phyloP scores from a whole-genome alignment of 23 tunicate genomes.

The Phallusia fumigata region DNA sequence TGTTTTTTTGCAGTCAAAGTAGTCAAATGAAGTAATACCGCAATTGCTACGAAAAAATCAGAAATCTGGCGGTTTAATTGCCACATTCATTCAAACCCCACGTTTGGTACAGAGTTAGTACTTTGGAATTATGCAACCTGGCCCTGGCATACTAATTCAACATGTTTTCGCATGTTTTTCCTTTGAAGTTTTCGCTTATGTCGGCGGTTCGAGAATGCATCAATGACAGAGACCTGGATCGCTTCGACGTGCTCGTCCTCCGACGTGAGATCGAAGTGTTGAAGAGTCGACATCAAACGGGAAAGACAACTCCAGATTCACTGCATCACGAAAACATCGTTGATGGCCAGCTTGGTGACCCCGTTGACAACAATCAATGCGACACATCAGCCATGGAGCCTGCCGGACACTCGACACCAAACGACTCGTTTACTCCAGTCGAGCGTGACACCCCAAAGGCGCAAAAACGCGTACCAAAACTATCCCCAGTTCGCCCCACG shows the following conservation, averaged over 20 bases:
- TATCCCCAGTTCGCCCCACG: conserved; percentile 35
- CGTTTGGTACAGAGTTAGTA: too few relatives aligned
- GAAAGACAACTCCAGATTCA: conserved; percentile 4
- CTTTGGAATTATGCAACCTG: too few relatives aligned
- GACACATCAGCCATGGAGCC: neutral
- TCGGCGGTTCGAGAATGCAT: conserved; percentile 52
- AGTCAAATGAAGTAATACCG: too few relatives aligned
- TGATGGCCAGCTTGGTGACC: neutral
- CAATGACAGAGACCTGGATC: conserved; percentile 44
- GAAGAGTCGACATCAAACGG: conserved; percentile 23
- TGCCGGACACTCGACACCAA: conserved; percentile 25
- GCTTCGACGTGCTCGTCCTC: conserved; percentile 63
- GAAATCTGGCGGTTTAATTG: too few relatives aligned
- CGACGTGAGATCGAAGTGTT: conserved; percentile 60
- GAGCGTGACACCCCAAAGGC: neutral
- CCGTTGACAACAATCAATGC: neutral
- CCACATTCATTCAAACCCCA: too few relatives aligned
- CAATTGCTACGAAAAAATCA: too few relatives aligned
- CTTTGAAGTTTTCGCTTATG: conserved; percentile 53
- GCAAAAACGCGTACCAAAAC: neutral
- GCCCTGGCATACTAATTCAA: too few relatives aligned
- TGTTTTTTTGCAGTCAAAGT: too few relatives aligned
- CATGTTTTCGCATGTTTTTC: too few relatives aligned
- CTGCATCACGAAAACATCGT: neutral
- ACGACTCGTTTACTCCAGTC: conserved; percentile 8